Percentiles rank a stretch among this genome's conserved stretches.
These are phyloP conservation scores for Rosalia funebris DNA, from an alignment of 2,888 invertebrate species.

Conservation along the genomic window DNA sequence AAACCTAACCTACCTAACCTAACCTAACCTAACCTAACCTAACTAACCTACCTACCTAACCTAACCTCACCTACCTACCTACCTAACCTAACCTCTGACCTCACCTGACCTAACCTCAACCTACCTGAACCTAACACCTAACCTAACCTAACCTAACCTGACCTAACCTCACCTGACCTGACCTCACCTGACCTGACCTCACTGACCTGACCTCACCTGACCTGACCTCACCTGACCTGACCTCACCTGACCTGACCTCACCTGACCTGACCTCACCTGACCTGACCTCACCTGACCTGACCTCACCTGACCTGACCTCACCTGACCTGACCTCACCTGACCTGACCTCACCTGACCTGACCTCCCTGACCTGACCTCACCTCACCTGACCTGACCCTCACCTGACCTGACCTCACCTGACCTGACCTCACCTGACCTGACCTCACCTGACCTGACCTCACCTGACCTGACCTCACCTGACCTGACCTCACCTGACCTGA, in stretches of 20 bases:
- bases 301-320: conserved; percentile 28
- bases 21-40: conserved; percentile 26
- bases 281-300: conserved; percentile 22
- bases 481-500: conserved; percentile 30
- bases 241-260: conserved; percentile 11
- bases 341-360: conserved; percentile 18
- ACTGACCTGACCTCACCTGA: conserved; percentile 30
- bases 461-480: conserved; percentile 27
- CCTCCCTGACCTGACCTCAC: conserved; percentile 14
- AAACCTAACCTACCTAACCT: not conserved
- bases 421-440: conserved; percentile 30
- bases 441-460: conserved; percentile 32
- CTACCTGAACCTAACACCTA: conserved; percentile 27
- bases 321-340: conserved; percentile 32
- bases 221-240: conserved; percentile 36
- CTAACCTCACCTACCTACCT: conserved; percentile 33
- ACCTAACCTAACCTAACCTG: conserved; percentile 29
- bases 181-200: conserved; percentile 25
- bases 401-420: conserved; percentile 24
- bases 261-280: not conserved
- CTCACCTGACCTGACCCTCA: not conserved
- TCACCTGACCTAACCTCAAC: conserved; percentile 28
- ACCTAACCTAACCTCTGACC: conserved; percentile 29
- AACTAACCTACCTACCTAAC: conserved; percentile 13
- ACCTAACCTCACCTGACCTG: conserved; percentile 28